Conservation (phyloP, 2,888 invertebrate species). For the Therioaphis trifolii region DNA sequence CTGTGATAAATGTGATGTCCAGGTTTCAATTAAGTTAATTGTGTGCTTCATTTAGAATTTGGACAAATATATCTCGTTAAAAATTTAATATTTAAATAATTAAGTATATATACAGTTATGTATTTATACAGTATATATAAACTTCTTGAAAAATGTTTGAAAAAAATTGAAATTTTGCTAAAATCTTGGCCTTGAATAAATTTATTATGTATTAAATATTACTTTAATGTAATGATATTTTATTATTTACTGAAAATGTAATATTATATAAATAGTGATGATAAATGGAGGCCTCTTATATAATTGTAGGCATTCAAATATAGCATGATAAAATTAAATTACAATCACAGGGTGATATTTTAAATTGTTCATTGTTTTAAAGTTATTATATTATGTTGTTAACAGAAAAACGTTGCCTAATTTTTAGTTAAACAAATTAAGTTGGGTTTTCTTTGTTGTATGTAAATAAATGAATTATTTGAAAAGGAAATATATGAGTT, state of each 20-base stretch:
- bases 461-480: constrained; percentile 59
- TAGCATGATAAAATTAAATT: constrained; percentile 32
- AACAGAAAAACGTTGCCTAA: constrained; percentile 51
- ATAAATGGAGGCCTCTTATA: constrained; percentile 5
- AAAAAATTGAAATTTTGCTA: neutral
- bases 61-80: constrained; percentile 24
- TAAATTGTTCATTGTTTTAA: constrained; percentile 50
- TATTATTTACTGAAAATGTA: constrained; percentile 5
- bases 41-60: constrained; percentile 49
- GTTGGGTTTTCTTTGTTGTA: constrained; percentile 54
- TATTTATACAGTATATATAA: constrained; percentile 10
- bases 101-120: neutral
- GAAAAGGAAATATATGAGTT: constrained; percentile 34
- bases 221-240: constrained; percentile 25
- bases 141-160: neutral
- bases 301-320: constrained; percentile 8
- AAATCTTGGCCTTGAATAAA: neutral
- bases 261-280: constrained; percentile 8
- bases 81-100: constrained; percentile 18
- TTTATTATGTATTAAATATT: neutral
- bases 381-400: constrained; percentile 43
- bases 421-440: constrained; percentile 54
- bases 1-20: constrained; percentile 58
- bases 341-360: constrained; percentile 55
- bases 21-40: constrained; percentile 49